These are phyloP conservation scores for Melanotaenia maccullochi DNA, from an alignment of 2,797 vertebrate species.

Conservation along the genomic window DNA sequence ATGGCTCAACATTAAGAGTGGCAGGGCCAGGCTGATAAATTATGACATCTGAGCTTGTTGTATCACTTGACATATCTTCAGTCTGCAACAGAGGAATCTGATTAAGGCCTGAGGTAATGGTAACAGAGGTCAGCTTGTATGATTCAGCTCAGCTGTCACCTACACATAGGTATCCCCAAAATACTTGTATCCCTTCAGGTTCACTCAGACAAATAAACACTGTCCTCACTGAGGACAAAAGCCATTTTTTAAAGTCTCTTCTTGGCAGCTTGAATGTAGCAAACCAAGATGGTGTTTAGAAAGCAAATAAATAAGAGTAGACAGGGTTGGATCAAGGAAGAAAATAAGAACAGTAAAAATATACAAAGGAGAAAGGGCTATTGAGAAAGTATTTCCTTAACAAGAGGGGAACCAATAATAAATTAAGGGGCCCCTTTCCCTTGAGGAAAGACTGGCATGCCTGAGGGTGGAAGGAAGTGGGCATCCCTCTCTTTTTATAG, in stretches of 20 bases:
- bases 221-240: constrained; percentile 71
- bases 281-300: constrained; percentile 75
- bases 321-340: constrained; percentile 74
- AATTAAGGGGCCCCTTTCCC: constrained; percentile 76
- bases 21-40: constrained; percentile 62
- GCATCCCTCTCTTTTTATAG: constrained; percentile 75
- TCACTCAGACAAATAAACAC: constrained; percentile 83
- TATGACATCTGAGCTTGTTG: constrained; percentile 74
- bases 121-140: constrained; percentile 70
- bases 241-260: constrained; percentile 79
- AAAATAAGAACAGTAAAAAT: constrained; percentile 83
- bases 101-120: constrained; percentile 76
- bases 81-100: constrained; percentile 74
- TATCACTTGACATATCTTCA: constrained; percentile 70
- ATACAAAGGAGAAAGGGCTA: constrained; percentile 80
- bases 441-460: constrained; percentile 65
- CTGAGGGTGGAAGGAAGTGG: constrained; percentile 73
- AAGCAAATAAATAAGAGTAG: constrained; percentile 84
- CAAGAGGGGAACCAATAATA: constrained; percentile 81
- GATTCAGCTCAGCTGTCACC: constrained; percentile 76
- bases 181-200: constrained; percentile 72
- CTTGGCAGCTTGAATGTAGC: constrained; percentile 63
- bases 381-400: constrained; percentile 85
- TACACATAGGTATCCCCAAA: constrained; percentile 70
- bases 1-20: constrained; percentile 72